Evolutionary conservation across 2,888 invertebrate species (phyloP).

Genomic region (Lasioglossum pauxillum): DNA sequence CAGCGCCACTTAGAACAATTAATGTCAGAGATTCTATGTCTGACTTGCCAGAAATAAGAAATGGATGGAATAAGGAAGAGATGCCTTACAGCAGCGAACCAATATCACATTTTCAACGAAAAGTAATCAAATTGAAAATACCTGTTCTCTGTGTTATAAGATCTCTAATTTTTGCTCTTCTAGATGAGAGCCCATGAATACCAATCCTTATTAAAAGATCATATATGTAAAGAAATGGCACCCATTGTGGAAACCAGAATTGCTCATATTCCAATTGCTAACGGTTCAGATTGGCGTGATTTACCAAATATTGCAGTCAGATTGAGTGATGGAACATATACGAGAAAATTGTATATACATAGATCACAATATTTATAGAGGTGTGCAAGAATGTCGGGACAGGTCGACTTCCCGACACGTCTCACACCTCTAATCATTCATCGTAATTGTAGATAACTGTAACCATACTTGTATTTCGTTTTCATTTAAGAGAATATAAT

Average conservation of each 20-base stretch:
- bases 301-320: constrained; percentile 91
- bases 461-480: background rate
- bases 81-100: constrained; percentile 90
- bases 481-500: constrained; percentile 84
- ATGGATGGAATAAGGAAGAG: constrained; percentile 89
- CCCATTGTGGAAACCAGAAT: constrained; percentile 92
- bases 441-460: background rate
- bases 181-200: constrained; percentile 88
- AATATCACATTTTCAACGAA: constrained; percentile 90
- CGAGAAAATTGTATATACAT: constrained; percentile 86
- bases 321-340: constrained; percentile 89
- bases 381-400: background rate
- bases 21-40: constrained; percentile 93
- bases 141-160: background rate
- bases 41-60: constrained; percentile 91
- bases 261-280: constrained; percentile 89
- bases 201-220: constrained; percentile 88
- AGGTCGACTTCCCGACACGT: background rate
- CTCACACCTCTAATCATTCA: background rate
- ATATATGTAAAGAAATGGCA: constrained; percentile 94
- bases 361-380: background rate
- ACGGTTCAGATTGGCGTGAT: constrained; percentile 94
- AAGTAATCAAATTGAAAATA: constrained; percentile 75
- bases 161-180: constrained; percentile 24
- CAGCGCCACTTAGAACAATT: constrained; percentile 91